A percentile compares a stretch with the other conserved stretches of the same genome.
Evolutionary conservation across 2,888 invertebrate genomes (phyloP).

Genomic region (Maniola hyperantus): DNA sequence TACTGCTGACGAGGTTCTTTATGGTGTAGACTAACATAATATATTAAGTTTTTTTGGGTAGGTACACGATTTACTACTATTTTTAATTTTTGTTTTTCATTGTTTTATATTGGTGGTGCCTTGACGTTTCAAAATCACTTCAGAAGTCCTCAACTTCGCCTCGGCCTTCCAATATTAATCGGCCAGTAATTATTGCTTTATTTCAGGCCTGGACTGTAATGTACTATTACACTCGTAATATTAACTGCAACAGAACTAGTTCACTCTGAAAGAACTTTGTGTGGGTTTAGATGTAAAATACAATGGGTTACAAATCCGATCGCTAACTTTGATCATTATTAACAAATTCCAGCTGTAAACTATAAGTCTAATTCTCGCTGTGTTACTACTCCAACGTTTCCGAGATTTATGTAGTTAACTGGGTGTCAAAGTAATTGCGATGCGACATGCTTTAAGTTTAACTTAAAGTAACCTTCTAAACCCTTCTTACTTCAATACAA

Average conservation of each 20-base stretch:
- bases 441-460: conserved; percentile 18
- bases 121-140: no score
- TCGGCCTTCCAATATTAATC: no score
- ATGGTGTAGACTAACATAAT: no score
- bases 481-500: conserved; percentile 18
- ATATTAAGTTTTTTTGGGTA: no score
- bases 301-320: conserved; percentile 16
- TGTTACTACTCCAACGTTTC: conserved; percentile 1
- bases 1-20: no score
- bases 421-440: conserved; percentile 10
- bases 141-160: no score
- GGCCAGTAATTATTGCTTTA: no score
- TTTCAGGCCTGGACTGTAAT: no score
- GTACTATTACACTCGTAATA: not conserved
- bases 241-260: conserved; percentile 3
- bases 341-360: conserved; percentile 15
- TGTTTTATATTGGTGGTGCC: no score
- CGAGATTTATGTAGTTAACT: conserved; percentile 2
- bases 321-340: conserved; percentile 18
- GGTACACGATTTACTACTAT: no score
- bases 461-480: conserved; percentile 9
- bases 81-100: no score
- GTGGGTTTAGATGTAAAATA: conserved; percentile 16
- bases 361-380: conserved; percentile 6
- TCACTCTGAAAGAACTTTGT: not conserved